Conservation (phyloP, 1,140 invertebrate genomes). For the Drosophila lini region DNA sequence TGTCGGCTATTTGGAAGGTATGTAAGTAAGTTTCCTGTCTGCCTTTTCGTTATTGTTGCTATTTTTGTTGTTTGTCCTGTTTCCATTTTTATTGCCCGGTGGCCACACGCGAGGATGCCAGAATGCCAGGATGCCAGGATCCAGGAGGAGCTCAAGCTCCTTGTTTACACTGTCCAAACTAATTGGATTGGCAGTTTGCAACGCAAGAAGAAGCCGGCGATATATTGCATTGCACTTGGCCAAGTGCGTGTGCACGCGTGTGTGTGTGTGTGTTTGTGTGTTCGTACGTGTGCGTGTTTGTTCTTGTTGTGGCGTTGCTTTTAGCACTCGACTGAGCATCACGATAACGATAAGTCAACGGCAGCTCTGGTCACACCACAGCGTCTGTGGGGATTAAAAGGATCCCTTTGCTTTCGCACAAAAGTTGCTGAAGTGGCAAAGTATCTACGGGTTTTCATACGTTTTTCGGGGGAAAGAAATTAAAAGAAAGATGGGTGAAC, state of each 20-base stretch:
- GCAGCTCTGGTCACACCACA: conserved; percentile 9
- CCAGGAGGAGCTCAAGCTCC: conserved; percentile 38
- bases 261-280: background rate
- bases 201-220: conserved; percentile 30
- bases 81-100: conserved; percentile 66
- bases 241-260: conserved; percentile 3
- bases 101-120: conserved; percentile 44
- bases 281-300: background rate
- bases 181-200: conserved; percentile 68
- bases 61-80: conserved; percentile 43
- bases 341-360: conserved; percentile 22
- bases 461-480: too few relatives aligned
- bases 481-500: too few relatives aligned
- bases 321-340: conserved; percentile 13
- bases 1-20: background rate
- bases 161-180: conserved; percentile 74
- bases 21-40: too few relatives aligned
- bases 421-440: background rate
- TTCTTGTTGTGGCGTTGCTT: conserved; percentile 11
- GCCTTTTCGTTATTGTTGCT: conserved; percentile 22
- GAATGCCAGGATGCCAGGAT: background rate
- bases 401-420: background rate
- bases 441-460: background rate
- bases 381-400: background rate
- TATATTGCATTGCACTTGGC: conserved; percentile 34